phyloP scores from a whole-genome alignment of 2,797 vertebrate genomes.

The Centroberyx gerrardi region DNA sequence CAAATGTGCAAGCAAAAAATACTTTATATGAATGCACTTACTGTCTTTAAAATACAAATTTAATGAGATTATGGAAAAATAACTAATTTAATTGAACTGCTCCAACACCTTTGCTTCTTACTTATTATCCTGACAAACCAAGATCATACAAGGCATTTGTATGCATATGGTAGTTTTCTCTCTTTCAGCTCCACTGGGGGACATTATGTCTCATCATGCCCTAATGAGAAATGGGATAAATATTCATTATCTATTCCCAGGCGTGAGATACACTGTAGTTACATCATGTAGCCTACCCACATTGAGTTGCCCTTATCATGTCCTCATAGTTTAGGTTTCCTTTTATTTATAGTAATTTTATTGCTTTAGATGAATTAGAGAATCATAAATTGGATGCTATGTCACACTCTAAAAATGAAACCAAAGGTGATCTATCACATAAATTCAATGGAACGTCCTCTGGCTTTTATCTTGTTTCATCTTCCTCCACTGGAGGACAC shows the following conservation, averaged over 20 bases:
- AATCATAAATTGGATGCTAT: conserved; percentile 25
- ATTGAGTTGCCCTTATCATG: conserved; percentile 23
- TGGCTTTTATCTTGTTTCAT: conserved; percentile 44
- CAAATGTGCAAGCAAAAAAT: background rate
- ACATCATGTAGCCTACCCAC: conserved; percentile 26
- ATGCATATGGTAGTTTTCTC: background rate
- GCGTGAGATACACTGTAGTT: conserved; percentile 24
- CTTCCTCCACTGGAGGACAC: conserved; percentile 77
- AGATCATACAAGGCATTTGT: background rate
- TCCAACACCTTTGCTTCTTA: background rate
- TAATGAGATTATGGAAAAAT: background rate
- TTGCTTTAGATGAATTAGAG: conserved; percentile 46
- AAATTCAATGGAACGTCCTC: conserved; percentile 26
- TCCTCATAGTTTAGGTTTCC: conserved; percentile 33
- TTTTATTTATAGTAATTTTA: conserved; percentile 44
- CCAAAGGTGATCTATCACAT: conserved; percentile 17
- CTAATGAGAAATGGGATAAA: conserved; percentile 31
- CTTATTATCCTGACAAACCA: no score
- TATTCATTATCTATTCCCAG: conserved; percentile 41
- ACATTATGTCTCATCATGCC: conserved; percentile 18
- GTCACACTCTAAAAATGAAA: conserved; percentile 33
- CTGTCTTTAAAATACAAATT: background rate
- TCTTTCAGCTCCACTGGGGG: conserved; percentile 1
- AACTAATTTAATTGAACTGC: background rate
- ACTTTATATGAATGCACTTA: background rate